Evolutionary conservation across 2,888 invertebrate species (phyloP), one percentile per base, ranked within the genome.

Genomic region (Ptilodon capucinus): DNA sequence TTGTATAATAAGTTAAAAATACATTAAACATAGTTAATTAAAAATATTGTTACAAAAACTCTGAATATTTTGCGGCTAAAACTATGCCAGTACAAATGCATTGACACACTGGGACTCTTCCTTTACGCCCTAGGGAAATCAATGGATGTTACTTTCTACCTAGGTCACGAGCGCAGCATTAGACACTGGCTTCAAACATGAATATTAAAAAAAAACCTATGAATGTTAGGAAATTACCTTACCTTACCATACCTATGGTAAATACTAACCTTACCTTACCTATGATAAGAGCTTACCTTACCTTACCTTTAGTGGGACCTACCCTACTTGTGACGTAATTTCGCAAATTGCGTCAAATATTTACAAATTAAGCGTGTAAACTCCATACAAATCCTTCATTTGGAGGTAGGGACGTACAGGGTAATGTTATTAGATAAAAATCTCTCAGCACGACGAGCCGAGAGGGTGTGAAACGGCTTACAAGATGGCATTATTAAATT

Each of bases 401-500:
- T 55, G 44, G 50, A 60, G 34, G 39, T 34, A 36, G 28, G 44
- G 43, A 50, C 59, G 42, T 56, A 63, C 57, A 65, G 61, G 59
- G 61, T 76, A 75, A 77, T 73, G 55, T 71, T 78, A 71, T 77
- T 76, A 76, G 64, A 67, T 65, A 63, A 64, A 74, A 79, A 77
- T 76, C 76, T 74, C 57, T 60, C 60, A 63, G 60, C 56, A 43
- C 41, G 52, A 3, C 2, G 25, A 9, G 11, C 28, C 7, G 28
- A 51, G 57, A 57, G 58, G 60, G 68, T 68, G 71, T 69, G 67
- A 69, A 72, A 71, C 60, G 69, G 69, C 76, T 70, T 78, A 81
- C 74, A 76, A 70, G 78, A 67, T 62, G 68, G 73, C 68, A 79
- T 84, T 84, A 84, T 84, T 83, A 84, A 84, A 84, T 84, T 84